Evolutionary conservation across 2,113 vertebrate genomes (phyloP), one percentile per base, ranked within the genome.

Genomic region (Lontra canadensis): DNA sequence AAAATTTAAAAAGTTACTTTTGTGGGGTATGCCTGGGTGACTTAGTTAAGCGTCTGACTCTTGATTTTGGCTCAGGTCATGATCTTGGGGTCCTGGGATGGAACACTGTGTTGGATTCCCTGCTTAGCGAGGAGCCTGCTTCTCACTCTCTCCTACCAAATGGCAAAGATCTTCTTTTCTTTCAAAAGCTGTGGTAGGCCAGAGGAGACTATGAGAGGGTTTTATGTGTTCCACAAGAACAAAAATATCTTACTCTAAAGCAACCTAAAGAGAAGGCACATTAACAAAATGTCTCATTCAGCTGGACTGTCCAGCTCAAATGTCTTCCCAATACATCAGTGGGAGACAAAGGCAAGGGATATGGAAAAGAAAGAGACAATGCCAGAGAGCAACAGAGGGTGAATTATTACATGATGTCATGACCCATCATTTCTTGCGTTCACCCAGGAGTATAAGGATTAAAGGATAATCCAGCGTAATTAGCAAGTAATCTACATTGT

Each of bases 391-490:
- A 18, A n/a, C 2, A 25, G 26, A 71, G 90, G 87, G 59, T 82
- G 52, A 83, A 31, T 69, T 82, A 92, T 94, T 44, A 93, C 29
- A n/a, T 47, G 20, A 67, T 25, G 26, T 85, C 52, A 26, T 31
- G 69, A 67, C 15, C 20, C 14, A 26, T 49, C 84, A 67, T 90
- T 94, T 95, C 90, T 82, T 76, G 39, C 82, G 18, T 87, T 92
- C 84, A 79, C 42, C 57, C 71, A 55, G 26, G 17, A 97, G 44
- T 73, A 47, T 34, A 81, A 84, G 61, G 63, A 94, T 88, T 95
- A 93, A 88, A 11, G 67, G 44, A 71, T 63, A 95, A 90, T n/a
- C 31, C 57, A 90, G 80, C 69, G 44, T 81, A 90, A 96, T 87
- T 80, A 94, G 26, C 88, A 92, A 95, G 71, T 49, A 47, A 61